Conservation (phyloP, 2,113 vertebrate species). For the Xiphorhynchus elegans region DNA sequence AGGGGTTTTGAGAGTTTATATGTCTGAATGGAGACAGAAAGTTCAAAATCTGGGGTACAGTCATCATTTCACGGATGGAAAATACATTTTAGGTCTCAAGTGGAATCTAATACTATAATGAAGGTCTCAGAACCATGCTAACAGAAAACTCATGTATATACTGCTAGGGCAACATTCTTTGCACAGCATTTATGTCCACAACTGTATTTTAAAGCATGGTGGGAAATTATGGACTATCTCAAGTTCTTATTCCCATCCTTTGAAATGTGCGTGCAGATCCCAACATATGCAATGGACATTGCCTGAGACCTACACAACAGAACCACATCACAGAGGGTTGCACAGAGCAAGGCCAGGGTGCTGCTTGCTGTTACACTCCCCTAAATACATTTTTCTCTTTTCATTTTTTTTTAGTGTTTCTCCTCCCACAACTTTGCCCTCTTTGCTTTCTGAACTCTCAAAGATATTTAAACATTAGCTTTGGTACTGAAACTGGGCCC, state of each 20-base stretch:
- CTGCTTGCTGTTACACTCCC: background rate
- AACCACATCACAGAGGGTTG: background rate
- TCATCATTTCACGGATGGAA: background rate
- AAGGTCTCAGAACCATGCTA: background rate
- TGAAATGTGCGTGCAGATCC: background rate
- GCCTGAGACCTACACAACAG: fast-evolving
- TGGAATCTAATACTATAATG: background rate
- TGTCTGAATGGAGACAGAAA: background rate
- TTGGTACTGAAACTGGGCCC: background rate
- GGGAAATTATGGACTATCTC: background rate
- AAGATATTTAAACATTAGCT: conserved; percentile 16
- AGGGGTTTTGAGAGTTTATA: background rate
- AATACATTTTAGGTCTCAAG: background rate
- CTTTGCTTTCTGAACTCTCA: conserved; percentile 3
- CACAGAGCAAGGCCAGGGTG: background rate
- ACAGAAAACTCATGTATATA: background rate
- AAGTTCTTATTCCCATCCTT: background rate
- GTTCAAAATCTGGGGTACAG: background rate
- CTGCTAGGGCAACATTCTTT: background rate
- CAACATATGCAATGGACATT: fast-evolving
- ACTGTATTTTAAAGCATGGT: background rate
- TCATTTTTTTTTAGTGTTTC: background rate
- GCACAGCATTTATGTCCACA: background rate
- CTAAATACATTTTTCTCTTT: background rate
- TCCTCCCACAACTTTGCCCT: background rate